A percentile compares a stretch with the other conserved stretches of the same genome.
Evolutionary conservation across 2,888 invertebrate species (phyloP).

Genomic region (Seira sanloemensis): DNA sequence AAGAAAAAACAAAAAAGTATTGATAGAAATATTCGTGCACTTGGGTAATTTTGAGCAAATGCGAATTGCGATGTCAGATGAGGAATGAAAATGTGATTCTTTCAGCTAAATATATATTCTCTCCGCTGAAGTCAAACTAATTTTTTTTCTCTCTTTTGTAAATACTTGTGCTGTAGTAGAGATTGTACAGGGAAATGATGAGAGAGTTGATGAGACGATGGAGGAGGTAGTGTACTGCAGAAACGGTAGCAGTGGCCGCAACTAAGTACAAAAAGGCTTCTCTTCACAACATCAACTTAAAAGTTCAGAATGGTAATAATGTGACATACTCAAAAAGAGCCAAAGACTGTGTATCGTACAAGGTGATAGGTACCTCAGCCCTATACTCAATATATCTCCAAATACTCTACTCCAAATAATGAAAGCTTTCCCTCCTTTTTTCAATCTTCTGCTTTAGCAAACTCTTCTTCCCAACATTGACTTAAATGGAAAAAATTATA

Average conservation of each 20-base stretch:
- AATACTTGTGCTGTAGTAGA: constrained; percentile 17
- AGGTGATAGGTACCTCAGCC: neutral
- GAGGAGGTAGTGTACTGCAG: constrained; percentile 40
- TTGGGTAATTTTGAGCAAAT: constrained; percentile 29
- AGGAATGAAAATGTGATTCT: neutral
- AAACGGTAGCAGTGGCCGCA: constrained; percentile 58
- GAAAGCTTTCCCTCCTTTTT: constrained; percentile 46
- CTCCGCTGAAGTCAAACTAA: neutral
- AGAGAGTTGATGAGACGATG: neutral
- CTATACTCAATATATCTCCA: neutral
- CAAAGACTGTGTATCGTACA: no score
- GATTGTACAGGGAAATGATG: neutral
- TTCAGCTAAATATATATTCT: no score
- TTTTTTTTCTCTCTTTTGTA: no score
- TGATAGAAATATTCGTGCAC: constrained; percentile 59
- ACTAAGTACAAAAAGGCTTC: constrained; percentile 20
- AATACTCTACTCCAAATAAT: constrained; percentile 21
- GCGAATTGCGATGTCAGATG: neutral
- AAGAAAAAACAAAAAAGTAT: constrained; percentile 49
- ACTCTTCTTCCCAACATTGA: neutral
- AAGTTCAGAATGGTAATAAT: neutral
- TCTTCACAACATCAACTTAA: constrained; percentile 23
- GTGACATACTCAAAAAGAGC: neutral
- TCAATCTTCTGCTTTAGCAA: neutral
- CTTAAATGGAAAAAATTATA: no score